phyloP scores from a whole-genome alignment of 2,113 vertebrate genomes.

The Labrus mixtus region DNA sequence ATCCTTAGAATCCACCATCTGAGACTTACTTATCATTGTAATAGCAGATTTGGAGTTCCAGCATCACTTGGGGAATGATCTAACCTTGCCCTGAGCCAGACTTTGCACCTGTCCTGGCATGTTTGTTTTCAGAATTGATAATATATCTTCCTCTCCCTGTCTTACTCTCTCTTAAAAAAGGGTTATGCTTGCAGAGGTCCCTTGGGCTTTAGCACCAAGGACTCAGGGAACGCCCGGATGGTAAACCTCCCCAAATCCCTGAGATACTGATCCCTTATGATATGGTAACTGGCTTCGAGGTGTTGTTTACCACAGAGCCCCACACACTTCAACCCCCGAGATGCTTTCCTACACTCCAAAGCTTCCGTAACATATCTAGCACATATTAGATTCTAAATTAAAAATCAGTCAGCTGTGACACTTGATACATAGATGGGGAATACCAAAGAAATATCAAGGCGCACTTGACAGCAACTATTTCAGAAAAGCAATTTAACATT shows the following conservation, averaged over 20 bases:
- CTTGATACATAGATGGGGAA: constrained; percentile 66
- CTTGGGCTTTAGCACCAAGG: constrained; percentile 62
- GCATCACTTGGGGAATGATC: constrained; percentile 64
- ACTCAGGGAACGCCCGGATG: constrained; percentile 69
- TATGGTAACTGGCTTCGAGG: constrained; percentile 78
- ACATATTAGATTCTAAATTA: constrained; percentile 83
- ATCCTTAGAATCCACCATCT: constrained; percentile 38
- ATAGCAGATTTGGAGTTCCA: constrained; percentile 60
- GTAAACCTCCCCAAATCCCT: constrained; percentile 78
- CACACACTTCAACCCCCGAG: constrained; percentile 56
- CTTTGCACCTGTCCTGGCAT: constrained; percentile 82
- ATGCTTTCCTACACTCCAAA: constrained; percentile 68
- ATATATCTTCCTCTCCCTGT: constrained; percentile 57
- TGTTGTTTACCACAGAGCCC: constrained; percentile 81
- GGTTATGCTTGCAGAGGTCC: constrained; percentile 65
- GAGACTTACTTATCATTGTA: constrained; percentile 65
- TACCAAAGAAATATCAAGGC: constrained; percentile 63
- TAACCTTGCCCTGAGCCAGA: constrained; percentile 78
- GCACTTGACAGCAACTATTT: constrained; percentile 51
- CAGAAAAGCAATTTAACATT: constrained; percentile 45
- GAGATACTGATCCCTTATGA: constrained; percentile 78
- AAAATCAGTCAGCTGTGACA: constrained; percentile 79
- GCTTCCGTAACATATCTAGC: constrained; percentile 77
- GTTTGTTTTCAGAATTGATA: constrained; percentile 75
- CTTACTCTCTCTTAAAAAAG: constrained; percentile 53